Evolutionary conservation across 2,113 vertebrate genomes (phyloP).

Genomic region (Lophotis ruficrista): DNA sequence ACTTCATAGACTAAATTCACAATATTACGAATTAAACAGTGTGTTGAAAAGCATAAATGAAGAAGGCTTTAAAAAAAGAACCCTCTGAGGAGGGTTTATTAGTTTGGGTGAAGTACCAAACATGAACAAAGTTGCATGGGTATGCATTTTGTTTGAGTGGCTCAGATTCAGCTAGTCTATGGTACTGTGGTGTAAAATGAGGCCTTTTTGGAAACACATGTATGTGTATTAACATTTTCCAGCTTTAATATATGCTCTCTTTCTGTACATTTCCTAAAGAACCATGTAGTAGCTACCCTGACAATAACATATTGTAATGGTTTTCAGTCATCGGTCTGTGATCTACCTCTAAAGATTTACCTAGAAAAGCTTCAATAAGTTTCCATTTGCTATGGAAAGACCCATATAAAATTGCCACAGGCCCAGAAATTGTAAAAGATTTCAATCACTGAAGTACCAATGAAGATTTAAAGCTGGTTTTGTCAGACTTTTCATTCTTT

Average conservation of each 20-base stretch:
- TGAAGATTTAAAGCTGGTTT: not conserved
- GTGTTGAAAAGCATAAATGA: not conserved
- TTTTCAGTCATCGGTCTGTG: not conserved
- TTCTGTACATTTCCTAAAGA: not conserved
- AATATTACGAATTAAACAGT: not conserved
- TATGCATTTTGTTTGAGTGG: not conserved
- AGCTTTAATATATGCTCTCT: not conserved
- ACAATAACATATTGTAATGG: not conserved
- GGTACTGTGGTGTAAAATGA: not conserved
- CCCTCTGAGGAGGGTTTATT: not conserved
- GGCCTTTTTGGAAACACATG: not conserved
- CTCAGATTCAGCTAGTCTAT: not conserved
- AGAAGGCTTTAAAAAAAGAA: not conserved
- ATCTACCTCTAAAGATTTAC: not conserved
- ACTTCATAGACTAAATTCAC: not conserved
- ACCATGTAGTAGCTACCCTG: not conserved
- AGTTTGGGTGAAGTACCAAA: not conserved
- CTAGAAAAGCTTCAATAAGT: not conserved
- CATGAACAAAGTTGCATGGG: not conserved
- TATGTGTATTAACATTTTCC: not conserved
- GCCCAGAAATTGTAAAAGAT: not conserved
- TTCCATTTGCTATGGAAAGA: not conserved
- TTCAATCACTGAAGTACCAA: not conserved
- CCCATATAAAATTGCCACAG: not conserved
- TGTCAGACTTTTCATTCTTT: not conserved